These are phyloP conservation scores for Habropoda laboriosa DNA, from an alignment of 1,140 invertebrate genomes.

Conservation along the genomic window DNA sequence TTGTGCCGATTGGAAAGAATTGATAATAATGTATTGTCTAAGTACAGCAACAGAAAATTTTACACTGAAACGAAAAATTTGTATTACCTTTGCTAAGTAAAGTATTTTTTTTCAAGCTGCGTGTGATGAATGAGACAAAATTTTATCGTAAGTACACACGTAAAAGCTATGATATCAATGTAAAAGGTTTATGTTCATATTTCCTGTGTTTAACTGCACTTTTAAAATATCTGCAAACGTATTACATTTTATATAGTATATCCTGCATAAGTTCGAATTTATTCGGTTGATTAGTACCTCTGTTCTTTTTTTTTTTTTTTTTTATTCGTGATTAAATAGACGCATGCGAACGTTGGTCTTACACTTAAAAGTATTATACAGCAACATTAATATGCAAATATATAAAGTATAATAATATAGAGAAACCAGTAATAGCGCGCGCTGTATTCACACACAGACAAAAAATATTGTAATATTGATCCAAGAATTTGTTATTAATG, in stretches of 20 bases:
- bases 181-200: background rate
- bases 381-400: background rate
- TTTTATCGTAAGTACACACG: conserved; percentile 53
- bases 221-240: background rate
- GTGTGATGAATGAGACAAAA: conserved; percentile 32
- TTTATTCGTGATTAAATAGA: background rate
- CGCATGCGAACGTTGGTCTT: background rate
- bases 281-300: no score
- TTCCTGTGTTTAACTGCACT: background rate
- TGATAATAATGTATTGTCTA: no score
- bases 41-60: background rate
- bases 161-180: background rate
- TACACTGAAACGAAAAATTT: background rate
- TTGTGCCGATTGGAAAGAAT: no score
- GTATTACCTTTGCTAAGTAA: background rate
- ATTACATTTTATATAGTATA: background rate
- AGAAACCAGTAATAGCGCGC: no score
- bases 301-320: no score
- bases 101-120: conserved; percentile 60
- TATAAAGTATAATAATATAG: background rate
- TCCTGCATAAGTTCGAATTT: background rate
- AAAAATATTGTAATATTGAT: no score
- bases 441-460: no score
- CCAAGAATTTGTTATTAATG: no score
- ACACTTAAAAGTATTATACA: background rate